phyloP scores from a whole-genome alignment of 2,113 vertebrate species.

The Melanerpes formicivorus region DNA sequence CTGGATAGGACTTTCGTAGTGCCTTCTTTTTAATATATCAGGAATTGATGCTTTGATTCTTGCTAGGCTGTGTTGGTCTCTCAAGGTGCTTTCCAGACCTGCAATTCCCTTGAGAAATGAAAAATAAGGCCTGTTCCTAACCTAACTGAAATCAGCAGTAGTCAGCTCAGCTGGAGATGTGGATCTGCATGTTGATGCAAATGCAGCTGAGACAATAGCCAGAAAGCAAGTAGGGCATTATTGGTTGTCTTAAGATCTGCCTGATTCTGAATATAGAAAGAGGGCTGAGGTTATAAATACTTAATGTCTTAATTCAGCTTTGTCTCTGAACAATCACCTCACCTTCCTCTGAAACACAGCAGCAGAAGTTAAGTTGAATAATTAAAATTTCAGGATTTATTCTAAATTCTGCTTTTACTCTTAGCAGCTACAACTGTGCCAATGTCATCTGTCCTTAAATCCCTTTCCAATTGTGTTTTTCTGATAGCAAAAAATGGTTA shows the following conservation, averaged over 20 bases:
- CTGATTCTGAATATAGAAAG: neutral
- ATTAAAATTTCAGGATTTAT: slow-evolving; percentile 35
- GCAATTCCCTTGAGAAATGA: neutral
- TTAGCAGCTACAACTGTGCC: neutral
- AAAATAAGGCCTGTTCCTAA: neutral
- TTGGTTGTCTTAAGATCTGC: neutral
- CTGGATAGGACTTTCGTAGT: neutral
- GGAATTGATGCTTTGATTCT: neutral
- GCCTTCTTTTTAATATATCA: neutral
- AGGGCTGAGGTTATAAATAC: slow-evolving; percentile 18
- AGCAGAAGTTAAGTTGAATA: slow-evolving; percentile 25
- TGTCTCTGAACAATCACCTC: neutral
- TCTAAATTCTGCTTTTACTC: neutral
- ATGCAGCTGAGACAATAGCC: neutral
- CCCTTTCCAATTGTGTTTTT: neutral
- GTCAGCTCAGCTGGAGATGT: neutral
- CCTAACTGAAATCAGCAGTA: neutral
- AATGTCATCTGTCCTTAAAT: neutral
- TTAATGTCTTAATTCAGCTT: slow-evolving; percentile 35
- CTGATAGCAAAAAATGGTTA: neutral
- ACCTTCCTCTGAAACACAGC: neutral
- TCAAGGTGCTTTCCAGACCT: neutral
- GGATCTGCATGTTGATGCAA: neutral
- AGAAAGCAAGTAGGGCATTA: neutral
- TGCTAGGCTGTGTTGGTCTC: neutral